Evolutionary conservation across 2,797 vertebrate species (phyloP).

Genomic region (Sarcoramphus papa): DNA sequence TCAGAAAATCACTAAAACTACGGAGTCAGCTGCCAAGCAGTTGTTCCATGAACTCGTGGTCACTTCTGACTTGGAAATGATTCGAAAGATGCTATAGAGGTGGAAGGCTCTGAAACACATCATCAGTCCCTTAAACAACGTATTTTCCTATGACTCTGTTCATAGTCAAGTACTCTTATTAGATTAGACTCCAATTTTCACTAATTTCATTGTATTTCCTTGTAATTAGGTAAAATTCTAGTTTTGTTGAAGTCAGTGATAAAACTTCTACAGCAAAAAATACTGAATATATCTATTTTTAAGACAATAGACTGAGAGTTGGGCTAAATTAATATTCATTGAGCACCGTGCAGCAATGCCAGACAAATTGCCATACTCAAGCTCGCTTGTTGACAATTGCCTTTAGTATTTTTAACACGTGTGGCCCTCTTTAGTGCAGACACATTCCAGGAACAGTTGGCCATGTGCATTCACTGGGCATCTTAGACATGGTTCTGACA

Average conservation of each 20-base stretch:
- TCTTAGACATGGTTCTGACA: neutral
- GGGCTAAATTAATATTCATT: neutral
- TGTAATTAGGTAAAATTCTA: neutral
- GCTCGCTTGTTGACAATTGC: neutral
- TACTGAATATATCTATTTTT: neutral
- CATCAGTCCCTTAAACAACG: neutral
- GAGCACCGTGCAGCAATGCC: neutral
- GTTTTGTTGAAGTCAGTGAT: neutral
- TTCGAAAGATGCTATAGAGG: neutral
- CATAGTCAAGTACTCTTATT: neutral
- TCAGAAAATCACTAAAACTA: conserved; percentile 8
- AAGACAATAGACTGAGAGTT: neutral
- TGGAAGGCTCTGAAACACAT: neutral
- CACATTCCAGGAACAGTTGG: neutral
- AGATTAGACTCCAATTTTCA: neutral
- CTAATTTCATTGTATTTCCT: neutral
- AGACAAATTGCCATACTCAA: neutral
- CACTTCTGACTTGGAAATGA: neutral
- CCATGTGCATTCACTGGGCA: neutral
- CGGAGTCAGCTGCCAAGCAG: neutral
- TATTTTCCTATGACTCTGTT: neutral
- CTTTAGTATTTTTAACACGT: neutral
- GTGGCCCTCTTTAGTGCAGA: neutral
- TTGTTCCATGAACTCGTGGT: accelerated
- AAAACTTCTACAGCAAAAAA: neutral